Percentiles rank a stretch among this genome's conserved stretches.
phyloP scores from a whole-genome alignment of 1,140 invertebrate genomes.

The Dreissena rostriformis region DNA sequence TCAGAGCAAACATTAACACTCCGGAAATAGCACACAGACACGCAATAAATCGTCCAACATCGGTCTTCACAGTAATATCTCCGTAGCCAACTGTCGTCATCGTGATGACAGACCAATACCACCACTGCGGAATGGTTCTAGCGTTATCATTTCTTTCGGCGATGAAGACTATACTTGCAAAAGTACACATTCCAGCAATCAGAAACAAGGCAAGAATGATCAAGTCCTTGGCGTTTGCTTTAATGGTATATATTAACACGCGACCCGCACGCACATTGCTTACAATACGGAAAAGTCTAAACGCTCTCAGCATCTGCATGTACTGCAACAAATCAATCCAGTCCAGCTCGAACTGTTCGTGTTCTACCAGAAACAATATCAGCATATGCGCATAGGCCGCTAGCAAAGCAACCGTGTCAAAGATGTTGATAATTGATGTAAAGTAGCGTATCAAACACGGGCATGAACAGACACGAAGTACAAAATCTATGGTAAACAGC shows the following conservation, averaged over 20 bases:
- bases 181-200: conserved; percentile 14
- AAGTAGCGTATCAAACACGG: conserved; percentile 40
- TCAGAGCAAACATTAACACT: conserved; percentile 96
- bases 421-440: conserved; percentile 46
- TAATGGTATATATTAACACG: conserved; percentile 27
- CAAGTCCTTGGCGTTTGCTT: conserved; percentile 27
- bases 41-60: conserved; percentile 95
- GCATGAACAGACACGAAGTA: conserved; percentile 33
- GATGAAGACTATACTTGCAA: conserved; percentile 44
- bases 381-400: conserved; percentile 22
- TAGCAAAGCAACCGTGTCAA: conserved; percentile 37
- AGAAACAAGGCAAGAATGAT: conserved; percentile 40
- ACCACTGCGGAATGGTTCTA: conserved; percentile 41
- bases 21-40: conserved; percentile 96
- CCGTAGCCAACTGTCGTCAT: conserved; percentile 99
- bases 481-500: conserved; percentile 42
- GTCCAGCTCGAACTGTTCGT: not conserved
- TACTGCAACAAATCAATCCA: conserved; percentile 33
- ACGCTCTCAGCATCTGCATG: conserved; percentile 41
- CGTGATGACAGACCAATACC: conserved; percentile 92
- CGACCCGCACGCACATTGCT: conserved; percentile 27
- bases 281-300: conserved; percentile 48
- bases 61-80: conserved; percentile 64
- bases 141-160: conserved; percentile 12
- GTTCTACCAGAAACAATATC: not conserved